Base-by-base conservation (phyloP, 2,113 vertebrate genomes). In the Odontophorus gujanensis region DNA sequence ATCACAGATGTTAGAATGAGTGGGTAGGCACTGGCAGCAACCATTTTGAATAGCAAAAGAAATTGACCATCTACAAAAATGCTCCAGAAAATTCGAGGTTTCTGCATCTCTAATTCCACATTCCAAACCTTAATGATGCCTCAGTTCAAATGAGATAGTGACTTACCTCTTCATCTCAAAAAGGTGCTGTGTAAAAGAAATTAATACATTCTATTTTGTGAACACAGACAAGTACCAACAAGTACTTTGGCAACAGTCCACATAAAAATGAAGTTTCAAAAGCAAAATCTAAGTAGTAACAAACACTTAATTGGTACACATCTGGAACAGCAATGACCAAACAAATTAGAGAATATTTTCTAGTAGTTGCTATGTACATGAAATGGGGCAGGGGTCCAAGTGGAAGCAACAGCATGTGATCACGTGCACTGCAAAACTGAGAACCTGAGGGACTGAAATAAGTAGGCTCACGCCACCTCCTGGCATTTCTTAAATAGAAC, bases 401-500 rank as follows among this genome's bases (percentile, higher is more conserved):
- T 25, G 18, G 48, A 82, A 95, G 62, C 5, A 73, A 89, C 72
- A 48, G 30, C 24, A 28, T 47, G 22, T 19, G 8, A 82, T 61
- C 67, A 76, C 3, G 21, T 7, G 50, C 58, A 66, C 9, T n/a
- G 45, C 43, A 89, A 80, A 87, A 43, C 26, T 50, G 30, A 9
- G 17, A 4, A 8, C 69, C 81, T 24, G 22, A 91, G 12, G 53
- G 26, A 84, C 16, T 20, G 92, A 95, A 82, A 58, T 24, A 85
- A 75, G 87, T 50, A 69, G 42, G 85, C 90, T 87, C 50, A 87
- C n/a, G 82, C 93, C 91, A 96, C n/a, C 95, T 96, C 75, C 95
- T 94, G 95, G 96, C 13, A 62, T 21, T 66, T 91, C 53, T 85
- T 66, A 91, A 79, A 68, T 2, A 62, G 11, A 87, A 21, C 36